Evolutionary conservation across 53 echinoderm and acorn worm species (phyloP).

Genomic region (Arbacia lixula): DNA sequence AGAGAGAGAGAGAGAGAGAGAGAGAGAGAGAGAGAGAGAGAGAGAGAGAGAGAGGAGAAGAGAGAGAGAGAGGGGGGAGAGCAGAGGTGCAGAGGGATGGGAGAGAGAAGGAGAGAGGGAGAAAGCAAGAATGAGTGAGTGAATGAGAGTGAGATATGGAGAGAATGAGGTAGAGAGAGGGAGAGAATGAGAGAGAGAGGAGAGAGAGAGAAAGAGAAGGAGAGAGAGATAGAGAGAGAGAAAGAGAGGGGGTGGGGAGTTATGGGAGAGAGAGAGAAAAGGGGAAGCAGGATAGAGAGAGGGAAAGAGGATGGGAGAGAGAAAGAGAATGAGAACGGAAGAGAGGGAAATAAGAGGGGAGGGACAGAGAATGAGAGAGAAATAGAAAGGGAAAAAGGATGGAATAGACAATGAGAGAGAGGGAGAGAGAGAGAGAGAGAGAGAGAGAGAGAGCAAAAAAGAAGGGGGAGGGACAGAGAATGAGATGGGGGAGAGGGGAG

Average conservation of each 20-base stretch:
- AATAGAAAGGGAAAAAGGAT: background rate
- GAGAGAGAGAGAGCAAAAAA: background rate
- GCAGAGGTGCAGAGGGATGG: too few relatives aligned
- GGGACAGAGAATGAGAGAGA: background rate
- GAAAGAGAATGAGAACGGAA: background rate
- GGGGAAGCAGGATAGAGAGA: background rate
- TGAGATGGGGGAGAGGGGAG: background rate
- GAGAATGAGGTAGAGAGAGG: too few relatives aligned
- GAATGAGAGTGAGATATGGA: too few relatives aligned
- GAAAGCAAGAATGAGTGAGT: too few relatives aligned
- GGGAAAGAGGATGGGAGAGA: background rate
- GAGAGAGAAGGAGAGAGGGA: too few relatives aligned
- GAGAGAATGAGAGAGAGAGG: background rate
- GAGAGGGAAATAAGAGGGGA: background rate
- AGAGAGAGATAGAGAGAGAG: background rate
- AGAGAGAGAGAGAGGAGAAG: too few relatives aligned
- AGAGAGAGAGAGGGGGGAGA: too few relatives aligned
- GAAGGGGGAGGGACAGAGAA: background rate
- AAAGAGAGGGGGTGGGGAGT: too few relatives aligned
- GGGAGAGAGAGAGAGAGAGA: background rate
- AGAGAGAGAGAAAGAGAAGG: too few relatives aligned
- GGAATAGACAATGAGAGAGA: background rate
- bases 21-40: too few relatives aligned
- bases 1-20: too few relatives aligned
- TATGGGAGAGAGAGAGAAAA: conserved; percentile 10